Evolutionary conservation across 2,113 vertebrate genomes (phyloP).

Genomic region (Antechinus stuartii): DNA sequence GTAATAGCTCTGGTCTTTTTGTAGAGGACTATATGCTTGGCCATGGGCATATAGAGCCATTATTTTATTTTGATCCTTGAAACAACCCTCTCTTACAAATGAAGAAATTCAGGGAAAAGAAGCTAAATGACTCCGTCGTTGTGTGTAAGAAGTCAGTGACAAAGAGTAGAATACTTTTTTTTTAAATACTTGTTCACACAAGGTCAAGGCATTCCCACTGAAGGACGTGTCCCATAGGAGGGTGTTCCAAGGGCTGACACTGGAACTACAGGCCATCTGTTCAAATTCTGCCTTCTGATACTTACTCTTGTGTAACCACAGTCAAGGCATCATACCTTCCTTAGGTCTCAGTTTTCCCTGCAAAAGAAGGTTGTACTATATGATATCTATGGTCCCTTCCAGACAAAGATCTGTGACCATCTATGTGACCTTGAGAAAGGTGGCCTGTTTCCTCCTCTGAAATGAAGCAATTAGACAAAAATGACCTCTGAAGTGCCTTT

Average conservation of each 20-base stretch:
- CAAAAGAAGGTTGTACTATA: neutral
- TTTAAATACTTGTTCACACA: neutral
- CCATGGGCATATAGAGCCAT: constrained; percentile 8
- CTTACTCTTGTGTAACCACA: neutral
- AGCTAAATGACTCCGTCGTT: neutral
- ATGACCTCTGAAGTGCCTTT: neutral
- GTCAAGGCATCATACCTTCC: neutral
- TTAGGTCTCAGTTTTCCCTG: neutral
- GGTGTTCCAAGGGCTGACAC: neutral
- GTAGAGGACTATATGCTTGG: constrained; percentile 23
- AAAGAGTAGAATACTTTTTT: neutral
- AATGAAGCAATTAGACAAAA: neutral
- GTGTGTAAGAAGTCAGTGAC: constrained; percentile 16
- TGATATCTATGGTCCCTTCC: neutral
- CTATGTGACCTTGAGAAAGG: neutral
- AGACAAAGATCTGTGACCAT: neutral
- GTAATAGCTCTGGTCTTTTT: constrained; percentile 5
- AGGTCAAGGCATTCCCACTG: neutral
- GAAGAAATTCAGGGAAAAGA: constrained; percentile 23
- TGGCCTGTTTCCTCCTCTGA: neutral
- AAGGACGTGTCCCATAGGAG: neutral
- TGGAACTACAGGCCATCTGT: neutral
- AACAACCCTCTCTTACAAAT: constrained; percentile 16
- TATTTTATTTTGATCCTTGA: constrained; percentile 48
- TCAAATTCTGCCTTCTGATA: neutral